Base-by-base conservation (phyloP, 2,113 vertebrate genomes). In the Entelurus aequoreus region DNA sequence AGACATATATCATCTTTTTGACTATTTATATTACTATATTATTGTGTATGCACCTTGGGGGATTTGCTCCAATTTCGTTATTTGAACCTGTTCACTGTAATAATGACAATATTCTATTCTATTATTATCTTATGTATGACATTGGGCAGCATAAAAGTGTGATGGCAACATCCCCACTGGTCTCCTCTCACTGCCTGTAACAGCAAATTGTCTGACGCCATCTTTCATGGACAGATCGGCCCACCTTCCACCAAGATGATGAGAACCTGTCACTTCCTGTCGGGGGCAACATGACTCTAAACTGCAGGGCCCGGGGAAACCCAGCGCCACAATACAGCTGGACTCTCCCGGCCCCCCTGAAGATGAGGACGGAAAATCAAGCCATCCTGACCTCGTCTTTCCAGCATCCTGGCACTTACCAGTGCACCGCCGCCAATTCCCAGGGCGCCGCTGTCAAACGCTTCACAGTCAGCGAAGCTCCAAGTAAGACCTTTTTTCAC, bases 301-400 rank as follows among this genome's bases (percentile, higher is more conserved):
- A 84, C 61, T 90, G 90, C 78, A 77, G n/a, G 4, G 77, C 85
- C 2, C 38, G 0, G 4, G 88, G 83, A 73, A 89, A 88, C 35
- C 88, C 89, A 3, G 0, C 4, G 2, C 84, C 88, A 2, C 0
- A 0, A 0, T 91, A 88, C 65, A 51, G 1, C 0, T 90, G 89
- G 88, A 0, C 36, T 2, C 48, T 63, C 3, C 47, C 75, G 16
- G 0, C 19, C 2, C 5, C 14, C 7, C 12, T 37, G 51, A 8
- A 49, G 38, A 21, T 8, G 8, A 5, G 1, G 1, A 38, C 10
- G 2, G 6, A 4, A 13, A 57, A 13, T 16, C 15, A n/a, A 11
- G 10, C 75, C 0, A 19, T 71, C 60, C 7, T 88, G 5, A 5
- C 1, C 15, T 51, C 14, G 1, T 21, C 54, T 4, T 21, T 12